Evolutionary conservation across 1,140 invertebrate species (phyloP).

Genomic region (Adoxophyes honmai): DNA sequence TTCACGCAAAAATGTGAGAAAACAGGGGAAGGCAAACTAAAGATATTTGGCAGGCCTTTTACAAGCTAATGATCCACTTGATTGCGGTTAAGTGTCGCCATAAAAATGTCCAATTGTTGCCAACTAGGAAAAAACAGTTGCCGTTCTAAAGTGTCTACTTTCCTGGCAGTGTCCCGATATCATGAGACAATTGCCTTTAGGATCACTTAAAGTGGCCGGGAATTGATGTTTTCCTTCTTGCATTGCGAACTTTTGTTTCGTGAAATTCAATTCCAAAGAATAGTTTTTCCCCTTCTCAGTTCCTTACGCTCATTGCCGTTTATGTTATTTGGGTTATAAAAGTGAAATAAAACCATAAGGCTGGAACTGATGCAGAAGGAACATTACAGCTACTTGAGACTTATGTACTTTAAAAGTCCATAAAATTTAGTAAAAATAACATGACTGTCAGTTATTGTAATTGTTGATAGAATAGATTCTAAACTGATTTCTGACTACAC

Average conservation of each 20-base stretch:
- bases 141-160: conserved; percentile 66
- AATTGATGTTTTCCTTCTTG: conserved; percentile 55
- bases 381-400: background rate
- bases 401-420: too few species aligned
- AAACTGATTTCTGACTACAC: too few species aligned
- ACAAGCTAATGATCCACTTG: conserved; percentile 72
- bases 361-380: background rate
- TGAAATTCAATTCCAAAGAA: conserved; percentile 12
- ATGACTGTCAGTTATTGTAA: too few species aligned
- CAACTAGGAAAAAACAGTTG: conserved; percentile 71
- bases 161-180: conserved; percentile 65
- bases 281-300: conserved; percentile 4
- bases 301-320: conserved; percentile 13
- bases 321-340: conserved; percentile 15
- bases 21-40: conserved; percentile 51
- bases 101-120: conserved; percentile 70
- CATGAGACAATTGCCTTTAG: conserved; percentile 68
- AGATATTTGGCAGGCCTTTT: conserved; percentile 72
- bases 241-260: conserved; percentile 27
- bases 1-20: conserved; percentile 60
- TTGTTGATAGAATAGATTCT: too few species aligned
- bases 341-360: conserved; percentile 6
- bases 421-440: too few species aligned
- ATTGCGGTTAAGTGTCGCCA: conserved; percentile 73
- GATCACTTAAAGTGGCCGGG: conserved; percentile 48